Evolutionary conservation across 2,888 invertebrate genomes (phyloP), one percentile per base, ranked within the genome.

Genomic region (Drosophila borborema): DNA sequence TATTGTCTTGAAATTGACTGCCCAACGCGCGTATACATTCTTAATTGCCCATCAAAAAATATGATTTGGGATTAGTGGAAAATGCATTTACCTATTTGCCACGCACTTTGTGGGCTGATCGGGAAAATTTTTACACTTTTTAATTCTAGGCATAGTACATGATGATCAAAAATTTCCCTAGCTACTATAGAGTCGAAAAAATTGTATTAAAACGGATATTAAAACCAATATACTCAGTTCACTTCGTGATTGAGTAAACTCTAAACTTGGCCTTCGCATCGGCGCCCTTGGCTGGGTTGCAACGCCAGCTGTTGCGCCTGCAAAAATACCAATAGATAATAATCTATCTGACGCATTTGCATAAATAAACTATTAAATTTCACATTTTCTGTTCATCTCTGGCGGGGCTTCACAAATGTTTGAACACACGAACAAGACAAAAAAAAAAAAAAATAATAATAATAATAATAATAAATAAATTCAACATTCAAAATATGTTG

Each of bases 241-340:
- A 28, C 28, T 28, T 28, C 4, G 5, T 28, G 28, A 28, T 5
- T 28, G 28, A 28, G 28, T 28, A 28, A 4, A 28, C 61, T 63
- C 55, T 77, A 75, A 76, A 76, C 78, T 78, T 79, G 75, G 75
- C 78, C 78, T 79, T 75, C 64, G 67, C 61, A 45, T 38, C 43
- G 63, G 31, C 38, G 46, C 48, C 31, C 8, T 10, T 31, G 46
- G 43, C 38, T 16, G 51, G 58, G 23, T 14, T 56, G 65, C 56
- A 20, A 20, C 34, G 36, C 46, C 14, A 28, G 56, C 23, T 45
- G 66, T 48, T 67, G 56, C 46, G 64, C 23, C 45, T 58, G 64
- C 61, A 67, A 61, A 45, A n/a, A 68, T 23, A 14, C 20, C 45
- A 45, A 20, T 45, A 45, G 20, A 45, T 51, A 54, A 16, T 20